Evolutionary conservation across 2,888 invertebrate species (phyloP), one percentile per base, ranked within the genome.

Genomic region (Geotrupes spiniger): DNA sequence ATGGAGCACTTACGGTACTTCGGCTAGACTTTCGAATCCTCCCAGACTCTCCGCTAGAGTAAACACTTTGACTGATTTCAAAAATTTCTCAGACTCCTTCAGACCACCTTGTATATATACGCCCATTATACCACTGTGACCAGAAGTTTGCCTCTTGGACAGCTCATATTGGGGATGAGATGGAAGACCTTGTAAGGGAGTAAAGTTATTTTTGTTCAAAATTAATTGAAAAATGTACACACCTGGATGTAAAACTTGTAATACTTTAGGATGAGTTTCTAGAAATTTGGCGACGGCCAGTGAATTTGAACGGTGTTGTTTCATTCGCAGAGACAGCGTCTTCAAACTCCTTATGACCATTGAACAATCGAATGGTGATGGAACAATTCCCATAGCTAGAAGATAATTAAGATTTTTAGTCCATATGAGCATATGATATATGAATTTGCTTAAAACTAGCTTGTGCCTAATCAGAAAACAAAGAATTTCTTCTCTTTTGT

Each of bases 361-460:
- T 68, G 85, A 92, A 71, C 98, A 97, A 71, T 99, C 99, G 68
- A 96, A 94, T 0, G 99, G 95, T 0, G 97, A 92, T 1, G 99
- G 97, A 9, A 98, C 87, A 31, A 90, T 84, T 42, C 99, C 99
- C 78, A 89, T 81, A 2, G 92, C 92, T 74, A 48, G 68, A 76
- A 63, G 12, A n/a, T n/a, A n/a, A n/a, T n/a, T n/a, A n/a, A n/a
- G n/a, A n/a, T n/a, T n/a, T n/a, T n/a, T n/a, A n/a, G n/a, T n/a
- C n/a, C n/a, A n/a, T n/a, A n/a, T n/a, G n/a, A n/a, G n/a, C n/a
- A n/a, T n/a, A n/a, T n/a, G n/a, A n/a, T n/a, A n/a, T n/a, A n/a
- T n/a, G n/a, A n/a, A n/a, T n/a, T n/a, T n/a, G n/a, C n/a, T n/a
- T n/a, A n/a, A n/a, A n/a, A n/a, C n/a, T n/a, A n/a, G n/a, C n/a